These are phyloP conservation scores for Caenorhabditis uteleia DNA, from an alignment of 2,888 invertebrate genomes.

Conservation along the genomic window DNA sequence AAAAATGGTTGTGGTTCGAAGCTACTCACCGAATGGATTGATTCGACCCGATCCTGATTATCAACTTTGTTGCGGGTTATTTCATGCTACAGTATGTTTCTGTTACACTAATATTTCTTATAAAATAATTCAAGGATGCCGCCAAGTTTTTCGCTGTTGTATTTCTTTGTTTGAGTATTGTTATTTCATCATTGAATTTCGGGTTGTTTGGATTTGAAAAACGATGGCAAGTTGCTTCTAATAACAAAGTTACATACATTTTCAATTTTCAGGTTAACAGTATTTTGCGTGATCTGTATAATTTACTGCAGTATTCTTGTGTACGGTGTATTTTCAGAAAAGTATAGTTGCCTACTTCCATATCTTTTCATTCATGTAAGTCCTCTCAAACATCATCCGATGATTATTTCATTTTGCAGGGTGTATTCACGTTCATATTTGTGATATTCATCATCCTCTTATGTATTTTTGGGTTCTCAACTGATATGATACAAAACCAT, in stretches of 20 bases:
- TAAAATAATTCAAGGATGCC: conserved; percentile 22
- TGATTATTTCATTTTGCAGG: conserved; percentile 14
- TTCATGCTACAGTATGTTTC: conserved; percentile 32
- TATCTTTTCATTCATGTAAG: conserved; percentile 37
- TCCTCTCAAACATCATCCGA: neutral
- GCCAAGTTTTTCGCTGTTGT: conserved; percentile 36
- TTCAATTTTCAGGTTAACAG: conserved; percentile 23
- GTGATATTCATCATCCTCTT: conserved; percentile 14
- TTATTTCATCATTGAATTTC: conserved; percentile 32
- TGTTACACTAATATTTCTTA: neutral
- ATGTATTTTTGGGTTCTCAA: conserved; percentile 25
- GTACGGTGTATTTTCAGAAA: conserved; percentile 37
- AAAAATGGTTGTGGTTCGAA: conserved; percentile 14
- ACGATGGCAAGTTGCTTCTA: conserved; percentile 5
- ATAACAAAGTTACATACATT: neutral
- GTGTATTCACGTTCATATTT: conserved; percentile 11
- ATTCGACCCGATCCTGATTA: conserved; percentile 33
- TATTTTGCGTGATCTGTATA: conserved; percentile 34
- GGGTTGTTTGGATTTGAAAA: conserved; percentile 23
- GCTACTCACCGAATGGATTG: conserved; percentile 40
- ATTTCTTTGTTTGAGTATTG: conserved; percentile 23
- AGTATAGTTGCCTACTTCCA: conserved; percentile 27
- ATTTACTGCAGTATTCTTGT: conserved; percentile 23
- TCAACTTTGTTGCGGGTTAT: conserved; percentile 33
- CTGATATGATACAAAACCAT: conserved; percentile 26